phyloP scores from a whole-genome alignment of 1,140 invertebrate genomes.

The Akabosia matsudoensis region DNA sequence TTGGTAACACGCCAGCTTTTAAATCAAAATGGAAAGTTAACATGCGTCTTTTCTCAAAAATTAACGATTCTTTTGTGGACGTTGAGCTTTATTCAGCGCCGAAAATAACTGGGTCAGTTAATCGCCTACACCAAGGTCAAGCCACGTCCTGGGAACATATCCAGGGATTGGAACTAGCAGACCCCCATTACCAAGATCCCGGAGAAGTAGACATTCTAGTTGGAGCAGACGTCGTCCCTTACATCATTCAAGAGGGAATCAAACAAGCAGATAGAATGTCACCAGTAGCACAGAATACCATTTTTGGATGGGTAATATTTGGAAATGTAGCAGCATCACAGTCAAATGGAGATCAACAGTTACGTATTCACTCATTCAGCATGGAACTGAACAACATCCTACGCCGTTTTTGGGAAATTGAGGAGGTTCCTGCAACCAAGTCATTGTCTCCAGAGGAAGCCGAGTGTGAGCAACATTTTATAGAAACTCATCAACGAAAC shows the following conservation, averaged over 20 bases:
- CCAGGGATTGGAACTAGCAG: neutral
- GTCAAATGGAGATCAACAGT: neutral
- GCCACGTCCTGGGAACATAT: neutral
- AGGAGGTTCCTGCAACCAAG: slow-evolving; percentile 32
- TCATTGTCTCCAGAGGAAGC: slow-evolving; percentile 7
- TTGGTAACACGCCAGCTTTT: neutral
- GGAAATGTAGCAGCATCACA: neutral
- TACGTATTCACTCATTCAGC: neutral
- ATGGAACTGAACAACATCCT: neutral
- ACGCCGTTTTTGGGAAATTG: slow-evolving; percentile 49
- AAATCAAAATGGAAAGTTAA: neutral
- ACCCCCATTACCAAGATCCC: neutral
- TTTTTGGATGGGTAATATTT: neutral
- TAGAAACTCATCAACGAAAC: neutral
- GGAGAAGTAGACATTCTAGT: neutral
- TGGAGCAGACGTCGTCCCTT: neutral
- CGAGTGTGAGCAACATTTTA: neutral
- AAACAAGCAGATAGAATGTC: neutral
- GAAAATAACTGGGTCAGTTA: neutral
- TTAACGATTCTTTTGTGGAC: neutral
- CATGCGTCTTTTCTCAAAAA: neutral
- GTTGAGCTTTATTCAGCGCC: neutral
- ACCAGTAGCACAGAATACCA: neutral
- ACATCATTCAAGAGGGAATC: neutral
- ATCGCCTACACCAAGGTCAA: neutral